Base-by-base conservation (phyloP, 2,113 vertebrate genomes). In the Sorex araneus region DNA sequence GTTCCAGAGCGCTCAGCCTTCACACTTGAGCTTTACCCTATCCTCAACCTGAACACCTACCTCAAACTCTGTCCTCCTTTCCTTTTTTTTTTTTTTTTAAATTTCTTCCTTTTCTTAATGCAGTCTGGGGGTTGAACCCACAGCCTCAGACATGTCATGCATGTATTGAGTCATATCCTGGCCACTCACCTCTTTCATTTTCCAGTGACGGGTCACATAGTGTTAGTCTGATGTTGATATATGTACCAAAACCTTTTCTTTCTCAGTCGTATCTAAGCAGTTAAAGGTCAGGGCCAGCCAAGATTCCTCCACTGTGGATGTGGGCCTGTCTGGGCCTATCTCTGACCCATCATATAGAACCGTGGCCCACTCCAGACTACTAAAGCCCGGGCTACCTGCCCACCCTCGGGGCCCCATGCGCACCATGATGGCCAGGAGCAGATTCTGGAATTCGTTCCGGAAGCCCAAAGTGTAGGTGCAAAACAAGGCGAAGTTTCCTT, bases 401-500 rank as follows among this genome's bases (percentile, higher is more conserved):
- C 69, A 12, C 6, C n/a, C 77, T 8, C 0, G 0, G 16, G 43
- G 47, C 10, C 74, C 89, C 0, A 0, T 27, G 97, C 98, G 0
- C 92, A 99, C 99, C 99, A 99, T 99, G 97, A 99, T 99, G 92
- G 98, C 98, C 96, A 99, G 97, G 9, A 99, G 98, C 50, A 99
- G 98, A 94, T 99, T 99, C 97, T 99, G 99, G 95, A 99, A 99
- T 87, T 99, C 98, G 0, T 99, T 98, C 69, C 98, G 98, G 94
- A 99, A 99, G 83, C 98, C 99, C 71, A 99, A 96, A 23, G 99
- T 98, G n/a, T 99, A 98, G 73, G 98, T 99, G 94, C 99, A 98
- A 97, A 99, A 99, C 67, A 99, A 98, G 16, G 99, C 99, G n/a
- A 99, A 99, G 97, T 99, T 99, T 34, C 99, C 99, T 32, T 99